phyloP scores from a whole-genome alignment of 2,888 invertebrate genomes.

The Netelia virgata region DNA sequence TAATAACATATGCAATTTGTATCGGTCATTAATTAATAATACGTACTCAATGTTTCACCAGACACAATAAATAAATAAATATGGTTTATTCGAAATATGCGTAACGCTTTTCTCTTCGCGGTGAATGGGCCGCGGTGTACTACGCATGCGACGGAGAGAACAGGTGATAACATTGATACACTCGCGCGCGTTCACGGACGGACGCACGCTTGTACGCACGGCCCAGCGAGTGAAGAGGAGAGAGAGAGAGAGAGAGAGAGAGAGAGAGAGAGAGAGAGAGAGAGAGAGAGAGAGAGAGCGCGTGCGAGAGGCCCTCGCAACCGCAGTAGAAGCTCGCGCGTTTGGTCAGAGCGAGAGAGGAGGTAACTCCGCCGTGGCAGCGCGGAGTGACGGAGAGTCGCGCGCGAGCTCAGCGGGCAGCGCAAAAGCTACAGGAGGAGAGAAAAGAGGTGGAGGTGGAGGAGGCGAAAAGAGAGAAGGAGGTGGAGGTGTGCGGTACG shows the following conservation, averaged over 20 bases:
- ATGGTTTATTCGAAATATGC: too few relatives aligned
- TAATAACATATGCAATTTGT: too few relatives aligned
- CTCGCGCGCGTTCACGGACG: too few relatives aligned
- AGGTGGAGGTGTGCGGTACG: conserved; percentile 75
- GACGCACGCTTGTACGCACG: too few relatives aligned
- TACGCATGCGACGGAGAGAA: too few relatives aligned
- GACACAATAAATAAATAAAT: too few relatives aligned
- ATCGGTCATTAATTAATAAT: too few relatives aligned
- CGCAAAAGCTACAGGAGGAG: conserved; percentile 34
- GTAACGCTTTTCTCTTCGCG: too few relatives aligned
- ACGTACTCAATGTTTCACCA: too few relatives aligned
- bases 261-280: conserved; percentile 16
- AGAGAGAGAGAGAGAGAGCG: conserved; percentile 40
- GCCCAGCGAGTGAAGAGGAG: not conserved
- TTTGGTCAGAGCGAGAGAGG: conserved; percentile 36
- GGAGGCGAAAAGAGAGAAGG: conserved; percentile 55
- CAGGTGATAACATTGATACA: too few relatives aligned
- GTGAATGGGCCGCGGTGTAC: too few relatives aligned
- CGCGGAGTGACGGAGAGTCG: conserved; percentile 50
- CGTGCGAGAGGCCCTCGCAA: conserved; percentile 31
- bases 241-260: conserved; percentile 44
- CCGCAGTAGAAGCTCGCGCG: too few relatives aligned
- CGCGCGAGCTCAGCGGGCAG: conserved; percentile 40
- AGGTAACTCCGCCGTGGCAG: conserved; percentile 48
- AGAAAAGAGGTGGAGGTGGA: conserved; percentile 64